Conservation (phyloP, 1,140 invertebrate species). For the Heliconius congener region DNA sequence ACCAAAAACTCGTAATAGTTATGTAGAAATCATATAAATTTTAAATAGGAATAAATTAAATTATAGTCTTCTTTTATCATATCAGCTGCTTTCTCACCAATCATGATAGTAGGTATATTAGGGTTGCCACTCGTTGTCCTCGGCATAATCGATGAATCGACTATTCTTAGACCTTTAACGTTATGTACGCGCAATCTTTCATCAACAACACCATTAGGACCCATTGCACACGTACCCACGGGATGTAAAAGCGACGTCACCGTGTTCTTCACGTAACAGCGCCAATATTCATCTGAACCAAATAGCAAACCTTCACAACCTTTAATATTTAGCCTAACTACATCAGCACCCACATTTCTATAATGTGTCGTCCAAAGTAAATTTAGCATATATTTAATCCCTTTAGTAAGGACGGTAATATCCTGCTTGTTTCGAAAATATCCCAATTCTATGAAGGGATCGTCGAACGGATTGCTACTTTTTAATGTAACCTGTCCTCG, state of each 20-base stretch:
- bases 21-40: not conserved
- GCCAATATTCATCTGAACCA: slow-evolving; percentile 86
- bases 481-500: slow-evolving; percentile 81
- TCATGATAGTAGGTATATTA: slow-evolving; percentile 83
- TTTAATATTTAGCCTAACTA: slow-evolving; percentile 52
- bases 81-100: slow-evolving; percentile 83
- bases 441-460: slow-evolving; percentile 85
- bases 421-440: slow-evolving; percentile 81
- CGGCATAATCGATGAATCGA: slow-evolving; percentile 90
- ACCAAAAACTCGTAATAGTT: not conserved
- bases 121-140: slow-evolving; percentile 83
- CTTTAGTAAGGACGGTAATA: slow-evolving; percentile 66
- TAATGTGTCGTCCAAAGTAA: slow-evolving; percentile 63
- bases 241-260: slow-evolving; percentile 92
- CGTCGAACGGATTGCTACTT: slow-evolving; percentile 82
- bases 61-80: slow-evolving; percentile 82
- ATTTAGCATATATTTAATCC: slow-evolving; percentile 58
- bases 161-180: slow-evolving; percentile 84
- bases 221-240: slow-evolving; percentile 92
- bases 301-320: slow-evolving; percentile 83
- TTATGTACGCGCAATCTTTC: slow-evolving; percentile 85
- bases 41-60: not conserved
- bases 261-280: slow-evolving; percentile 85
- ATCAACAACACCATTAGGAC: slow-evolving; percentile 85
- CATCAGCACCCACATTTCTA: slow-evolving; percentile 51